Conservation (phyloP, 2,888 invertebrate species). For the Pocota personata region DNA sequence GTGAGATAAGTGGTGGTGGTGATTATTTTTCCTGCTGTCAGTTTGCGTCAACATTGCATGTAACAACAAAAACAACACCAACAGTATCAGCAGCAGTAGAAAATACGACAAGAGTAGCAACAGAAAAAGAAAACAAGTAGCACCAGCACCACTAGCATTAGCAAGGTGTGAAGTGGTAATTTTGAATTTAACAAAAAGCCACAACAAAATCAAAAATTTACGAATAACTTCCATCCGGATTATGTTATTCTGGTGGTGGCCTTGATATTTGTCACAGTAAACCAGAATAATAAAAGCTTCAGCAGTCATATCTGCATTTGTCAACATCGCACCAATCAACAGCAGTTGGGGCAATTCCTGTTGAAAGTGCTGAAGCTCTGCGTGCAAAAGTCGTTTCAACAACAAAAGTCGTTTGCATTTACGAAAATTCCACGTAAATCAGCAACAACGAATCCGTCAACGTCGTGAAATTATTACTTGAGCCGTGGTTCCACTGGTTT, state of each 20-base stretch:
- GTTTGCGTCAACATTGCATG: constrained; percentile 71
- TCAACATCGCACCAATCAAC: constrained; percentile 45
- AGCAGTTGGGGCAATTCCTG: constrained; percentile 39
- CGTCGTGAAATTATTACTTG: constrained; percentile 62
- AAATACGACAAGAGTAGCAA: constrained; percentile 2
- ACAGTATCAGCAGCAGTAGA: constrained; percentile 20
- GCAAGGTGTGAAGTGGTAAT: constrained; percentile 27
- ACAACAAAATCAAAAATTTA: constrained; percentile 28
- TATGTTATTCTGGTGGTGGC: constrained; percentile 64
- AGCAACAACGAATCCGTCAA: constrained; percentile 69
- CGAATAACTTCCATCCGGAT: constrained; percentile 59
- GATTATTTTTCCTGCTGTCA: constrained; percentile 70
- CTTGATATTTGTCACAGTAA: constrained; percentile 54
- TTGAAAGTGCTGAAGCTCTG: constrained; percentile 47
- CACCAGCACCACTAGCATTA: constrained; percentile 23
- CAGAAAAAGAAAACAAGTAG: constrained; percentile 35
- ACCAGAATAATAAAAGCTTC: constrained; percentile 41
- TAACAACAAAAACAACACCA: constrained; percentile 56
- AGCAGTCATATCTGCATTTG: constrained; percentile 40
- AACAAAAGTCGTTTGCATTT: constrained; percentile 30
- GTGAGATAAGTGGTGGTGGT: constrained; percentile 67
- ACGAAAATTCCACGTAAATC: constrained; percentile 69
- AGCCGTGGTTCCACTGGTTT: constrained; percentile 52
- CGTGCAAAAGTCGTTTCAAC: constrained; percentile 34
- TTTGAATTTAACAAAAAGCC: neutral